Base-by-base conservation (phyloP, 2,113 vertebrate species). In the Cyanoderma ruficeps region DNA sequence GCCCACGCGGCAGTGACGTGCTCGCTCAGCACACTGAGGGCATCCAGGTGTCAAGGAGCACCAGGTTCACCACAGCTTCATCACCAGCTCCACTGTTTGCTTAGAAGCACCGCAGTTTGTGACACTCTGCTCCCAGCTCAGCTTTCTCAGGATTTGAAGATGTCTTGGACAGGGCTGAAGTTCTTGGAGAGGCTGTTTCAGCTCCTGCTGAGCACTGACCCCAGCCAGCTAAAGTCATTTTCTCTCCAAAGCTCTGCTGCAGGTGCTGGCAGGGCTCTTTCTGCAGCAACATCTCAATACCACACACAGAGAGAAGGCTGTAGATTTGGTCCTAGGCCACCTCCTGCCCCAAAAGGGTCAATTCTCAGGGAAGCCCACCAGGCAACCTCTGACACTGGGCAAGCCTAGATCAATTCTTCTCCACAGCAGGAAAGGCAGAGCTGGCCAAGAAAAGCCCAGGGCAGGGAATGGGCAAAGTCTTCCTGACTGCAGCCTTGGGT, bases 1-100 rank as follows among this genome's bases (percentile, higher is more conserved):
- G 82, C 15, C 42, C 46, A 9, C 0, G 0, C 7, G 0, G 2
- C 50, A 33, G 69, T 7, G 0, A 49, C 11, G 3, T 4, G 28
- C 74, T 78, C 2, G 0, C 28, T 44, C 55, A 31, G 81, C 44
- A 25, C 46, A 6, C 44, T 4, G 21, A 21, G 28, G 56, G 44
- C 52, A 41, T 13, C 80, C 63, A 6, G 7, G 5, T 8, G 30
- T 23, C 53, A 22, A 35, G 57, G 78, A 70, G 46, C 63, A 70
- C n/a, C 50, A 11, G 4, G 19, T 17, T 67, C 72, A 60, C 57
- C 71, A 17, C 24, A 31, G 30, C 75, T 47, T 15, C 39, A 10
- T 7, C 63, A 11, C 0, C 0, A 76, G 3, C 42, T 69, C 65
- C 3, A 1, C 27, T 2, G 47, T 18, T 78, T 30, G 44, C 53